Base-by-base conservation (phyloP, 2,797 vertebrate species). In the Acanthopagrus latus region DNA sequence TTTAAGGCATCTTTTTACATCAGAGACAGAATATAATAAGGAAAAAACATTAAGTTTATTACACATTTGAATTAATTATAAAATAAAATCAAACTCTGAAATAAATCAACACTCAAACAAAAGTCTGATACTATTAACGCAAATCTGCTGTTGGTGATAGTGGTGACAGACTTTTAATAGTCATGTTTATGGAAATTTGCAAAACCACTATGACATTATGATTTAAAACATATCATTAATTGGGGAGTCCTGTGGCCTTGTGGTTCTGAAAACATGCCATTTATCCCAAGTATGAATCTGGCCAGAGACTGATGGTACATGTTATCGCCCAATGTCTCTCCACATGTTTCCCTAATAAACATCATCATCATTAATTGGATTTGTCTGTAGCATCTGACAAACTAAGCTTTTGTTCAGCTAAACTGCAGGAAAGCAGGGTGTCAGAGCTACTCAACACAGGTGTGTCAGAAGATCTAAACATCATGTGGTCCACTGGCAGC, bases 211-310 rank as follows among this genome's bases (percentile, higher is more conserved):
- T 12, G n/a, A 7, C 64, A 73, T 78, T 72, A 55, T 65, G 69
- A 86, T 81, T 74, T n/a, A 77, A 76, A 86, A 76, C 71, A 67
- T 59, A 29, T 65, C 5, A 73, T 66, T 72, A 62, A 84, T 60
- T 46, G 44, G 46, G n/a, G 43, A 60, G 51, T 41, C 23, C 38
- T 75, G 43, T 38, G 54, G 71, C 51, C 48, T 58, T 41, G 64
- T 64, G 73, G 71, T 62, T 66, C 52, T 38, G 59, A 21, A 72
- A 23, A 67, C 71, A 82, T 59, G 50, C 20, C 25, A 46, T 14
- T 62, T 64, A 62, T 33, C 13, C 7, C 5, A 59, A 52, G 51
- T 68, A 47, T 11, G n/a, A 58, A 17, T 78, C 52, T 41, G 44
- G 17, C 57, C 48, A 41, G 13, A 38, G 38, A 25, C 23, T 8